Evolutionary conservation across 2,888 invertebrate genomes (phyloP).

Genomic region (Seira sanloemensis): DNA sequence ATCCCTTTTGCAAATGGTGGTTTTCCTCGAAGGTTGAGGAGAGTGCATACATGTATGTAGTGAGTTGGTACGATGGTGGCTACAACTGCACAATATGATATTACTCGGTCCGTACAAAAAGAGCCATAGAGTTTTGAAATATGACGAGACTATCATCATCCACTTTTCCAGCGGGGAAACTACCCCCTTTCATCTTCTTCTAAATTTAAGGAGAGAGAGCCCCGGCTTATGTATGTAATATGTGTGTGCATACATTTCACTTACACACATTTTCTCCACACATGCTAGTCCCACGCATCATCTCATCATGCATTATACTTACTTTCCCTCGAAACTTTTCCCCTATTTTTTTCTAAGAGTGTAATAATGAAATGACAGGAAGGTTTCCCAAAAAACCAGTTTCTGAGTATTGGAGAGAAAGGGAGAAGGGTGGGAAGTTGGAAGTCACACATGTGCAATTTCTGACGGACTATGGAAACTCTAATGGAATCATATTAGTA

Average conservation of each 20-base stretch:
- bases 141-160: not conserved
- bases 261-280: conserved; percentile 20
- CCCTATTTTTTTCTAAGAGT: not conserved
- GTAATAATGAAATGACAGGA: conserved; percentile 7
- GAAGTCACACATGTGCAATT: conserved; percentile 8
- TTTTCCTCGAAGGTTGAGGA: not conserved
- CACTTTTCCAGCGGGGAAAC: not conserved
- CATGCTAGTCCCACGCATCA: conserved; percentile 8
- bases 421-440: not conserved
- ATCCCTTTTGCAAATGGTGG: conserved; percentile 14
- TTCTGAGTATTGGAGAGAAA: no score
- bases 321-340: not conserved
- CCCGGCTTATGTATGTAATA: no score
- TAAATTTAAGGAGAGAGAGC: no score
- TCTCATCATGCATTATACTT: conserved; percentile 5
- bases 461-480: not conserved
- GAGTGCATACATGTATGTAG: not conserved
- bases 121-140: not conserved
- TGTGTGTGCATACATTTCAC: no score
- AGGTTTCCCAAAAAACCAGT: conserved; percentile 1
- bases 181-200: conserved; percentile 8
- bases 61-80: not conserved
- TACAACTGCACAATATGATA: not conserved
- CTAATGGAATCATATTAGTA: conserved; percentile 13
- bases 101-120: not conserved